phyloP scores from a whole-genome alignment of 2,888 invertebrate genomes.

The Himalopsyche kuldschensis region DNA sequence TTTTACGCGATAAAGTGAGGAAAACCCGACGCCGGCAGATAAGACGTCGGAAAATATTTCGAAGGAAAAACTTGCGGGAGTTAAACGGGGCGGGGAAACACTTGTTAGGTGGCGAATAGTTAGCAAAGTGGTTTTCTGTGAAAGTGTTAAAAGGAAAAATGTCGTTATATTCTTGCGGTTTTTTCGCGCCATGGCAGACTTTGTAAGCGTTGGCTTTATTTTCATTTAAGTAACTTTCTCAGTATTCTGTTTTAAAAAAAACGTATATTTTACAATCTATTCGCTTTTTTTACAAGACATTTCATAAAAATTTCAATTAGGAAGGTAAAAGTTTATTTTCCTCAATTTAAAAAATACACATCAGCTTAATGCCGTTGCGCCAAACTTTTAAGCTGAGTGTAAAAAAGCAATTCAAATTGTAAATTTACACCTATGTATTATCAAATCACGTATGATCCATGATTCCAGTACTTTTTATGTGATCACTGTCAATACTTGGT shows the following conservation, averaged over 20 bases:
- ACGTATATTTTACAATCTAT: too few species aligned
- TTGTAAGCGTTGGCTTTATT: neutral
- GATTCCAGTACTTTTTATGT: too few species aligned
- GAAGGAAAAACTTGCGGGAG: neutral
- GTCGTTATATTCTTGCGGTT: neutral
- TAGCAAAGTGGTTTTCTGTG: slow-evolving; percentile 7
- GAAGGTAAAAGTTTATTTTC: too few species aligned
- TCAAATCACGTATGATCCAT: too few species aligned
- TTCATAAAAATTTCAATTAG: too few species aligned
- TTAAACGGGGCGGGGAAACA: neutral
- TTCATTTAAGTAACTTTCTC: neutral
- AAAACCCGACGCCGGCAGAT: slow-evolving; percentile 1
- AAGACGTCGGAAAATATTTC: slow-evolving; percentile 10
- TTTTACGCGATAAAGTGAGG: slow-evolving; percentile 13
- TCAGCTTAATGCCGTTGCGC: too few species aligned
- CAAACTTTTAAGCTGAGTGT: too few species aligned
- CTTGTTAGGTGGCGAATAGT: slow-evolving; percentile 17
- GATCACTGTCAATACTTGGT: too few species aligned
- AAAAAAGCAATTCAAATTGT: too few species aligned
- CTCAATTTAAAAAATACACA: too few species aligned
- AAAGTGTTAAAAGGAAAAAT: slow-evolving; percentile 1
- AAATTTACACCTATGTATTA: too few species aligned
- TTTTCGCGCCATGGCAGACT: neutral
- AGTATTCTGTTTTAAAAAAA: neutral
- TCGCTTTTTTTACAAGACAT: too few species aligned